Conservation (phyloP, 2,113 vertebrate genomes). For the Gopherus flavomarginatus region DNA sequence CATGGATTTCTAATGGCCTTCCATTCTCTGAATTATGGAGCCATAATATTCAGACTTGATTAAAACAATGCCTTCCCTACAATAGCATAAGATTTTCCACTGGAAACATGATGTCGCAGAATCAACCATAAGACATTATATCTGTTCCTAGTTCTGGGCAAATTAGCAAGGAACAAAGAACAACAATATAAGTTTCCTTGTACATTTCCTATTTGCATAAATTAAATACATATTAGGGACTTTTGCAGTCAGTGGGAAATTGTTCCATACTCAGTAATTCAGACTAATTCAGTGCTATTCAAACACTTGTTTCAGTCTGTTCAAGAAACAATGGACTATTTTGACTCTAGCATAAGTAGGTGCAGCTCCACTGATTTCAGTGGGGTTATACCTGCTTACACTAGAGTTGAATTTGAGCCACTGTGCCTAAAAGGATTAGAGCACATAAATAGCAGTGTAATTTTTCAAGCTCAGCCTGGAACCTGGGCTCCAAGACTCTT, state of each 20-base stretch:
- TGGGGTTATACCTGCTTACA: neutral
- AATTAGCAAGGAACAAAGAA: rapidly evolving
- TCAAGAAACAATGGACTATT: neutral
- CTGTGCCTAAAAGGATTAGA: neutral
- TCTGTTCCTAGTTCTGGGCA: neutral
- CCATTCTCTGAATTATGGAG: neutral
- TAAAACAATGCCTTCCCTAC: neutral
- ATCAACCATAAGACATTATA: neutral
- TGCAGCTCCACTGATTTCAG: neutral
- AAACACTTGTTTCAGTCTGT: neutral
- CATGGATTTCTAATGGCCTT: neutral
- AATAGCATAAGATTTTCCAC: neutral
- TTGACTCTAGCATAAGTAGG: neutral
- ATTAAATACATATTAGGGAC: neutral
- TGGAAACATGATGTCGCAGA: neutral
- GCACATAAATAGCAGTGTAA: neutral
- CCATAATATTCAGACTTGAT: neutral
- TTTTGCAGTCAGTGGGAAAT: neutral
- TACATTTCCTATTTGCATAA: neutral
- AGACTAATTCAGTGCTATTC: neutral
- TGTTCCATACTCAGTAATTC: neutral
- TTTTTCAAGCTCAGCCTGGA: neutral
- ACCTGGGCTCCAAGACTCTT: neutral
- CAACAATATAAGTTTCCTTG: neutral
- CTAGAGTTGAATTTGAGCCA: neutral